Evolutionary conservation across 2,113 vertebrate species (phyloP), one percentile per base, ranked within the genome.

Genomic region (Nothocercus nigrocapillus): DNA sequence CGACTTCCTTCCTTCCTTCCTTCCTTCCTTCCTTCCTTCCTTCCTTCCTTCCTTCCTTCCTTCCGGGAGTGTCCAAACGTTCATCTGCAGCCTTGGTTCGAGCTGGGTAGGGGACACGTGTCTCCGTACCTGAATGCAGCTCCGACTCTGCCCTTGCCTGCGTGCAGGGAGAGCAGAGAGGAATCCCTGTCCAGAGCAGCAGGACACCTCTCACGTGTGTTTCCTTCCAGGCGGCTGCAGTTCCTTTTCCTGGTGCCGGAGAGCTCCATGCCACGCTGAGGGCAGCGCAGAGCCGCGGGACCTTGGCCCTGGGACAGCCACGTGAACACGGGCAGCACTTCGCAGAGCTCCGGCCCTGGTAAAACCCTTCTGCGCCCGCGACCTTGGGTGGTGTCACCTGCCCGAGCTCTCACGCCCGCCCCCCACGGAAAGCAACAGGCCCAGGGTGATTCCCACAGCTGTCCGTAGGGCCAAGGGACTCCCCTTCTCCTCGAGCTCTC

Each of bases 261-360:
- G 3, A 74, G 63, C 66, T 49, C 68, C 27, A 36, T 3, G 6
- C 28, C 8, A 6, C 2, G 24, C 75, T 19, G 42, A n/a, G 59
- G n/a, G 21, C 44, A 5, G 2, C 67, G 73, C 47, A 38, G 73
- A 44, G 54, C 66, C 61, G 20, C 0, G 0, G 28, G 18, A 22
- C 62, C 3, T 36, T 42, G 16, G 82, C 58, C 40, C 63, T 34
- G 36, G 19, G 19, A 38, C 1, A 54, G 64, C 38, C 87, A 19
- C 49, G 4, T 1, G 24, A 44, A 20, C 1, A 45, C 1, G 3
- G 21, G 28, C 44, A 67, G 56, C 21, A 7, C 45, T 53, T 25
- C 21, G 66, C 75, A 68, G 75, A 82, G n/a, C 66, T 77, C 61
- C 89, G 47, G 30, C 38, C 8, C 1, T 14, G 1, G 9, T 10